Base-by-base conservation (phyloP, 2,888 invertebrate genomes). In the Nemotelus nigrinus region DNA sequence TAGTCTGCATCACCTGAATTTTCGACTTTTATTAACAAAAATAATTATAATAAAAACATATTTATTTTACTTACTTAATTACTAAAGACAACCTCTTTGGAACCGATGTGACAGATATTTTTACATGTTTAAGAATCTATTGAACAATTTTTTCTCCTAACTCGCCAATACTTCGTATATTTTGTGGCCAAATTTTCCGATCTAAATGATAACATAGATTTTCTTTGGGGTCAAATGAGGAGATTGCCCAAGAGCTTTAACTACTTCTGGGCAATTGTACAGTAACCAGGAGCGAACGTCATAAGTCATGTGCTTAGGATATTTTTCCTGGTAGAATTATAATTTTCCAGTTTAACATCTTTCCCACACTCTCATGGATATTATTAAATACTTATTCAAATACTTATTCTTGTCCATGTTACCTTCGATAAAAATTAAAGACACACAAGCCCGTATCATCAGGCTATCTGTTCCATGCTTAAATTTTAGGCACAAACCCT, bases 91-190 rank as follows among this genome's bases (percentile, higher is more conserved):
- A 25, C 25, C 25, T 25, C 25, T 25, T 25, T 25, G 25, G 25
- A 25, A 25, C 25, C 25, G 25, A 25, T 25, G 25, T 25, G 25
- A 25, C 25, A 25, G 25, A 25, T 25, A 25, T 64, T 44, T 8
- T 64, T 25, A 64, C 64, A 64, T 64, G 7, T n/a, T 58, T 58
- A n/a, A 58, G 58, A 5, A 58, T n/a, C 7, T 58, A 58, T 58
- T 58, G 25, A 58, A 58, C 10, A 53, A 7, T 53, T 53, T 53
- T 1, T 53, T 53, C 53, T 53, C 53, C 10, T 53, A 53, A 53
- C 53, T 53, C 53, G 53, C 53, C 53, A 53, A 53, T 53, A 53
- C 53, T 53, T 53, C 10, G 6, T 53, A 53, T 53, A 53, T 6
- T 53, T 53, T 53, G 53, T 53, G 53, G 7, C 53, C 53, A 7